Evolutionary conservation across 2,113 vertebrate genomes (phyloP), one percentile per base, ranked within the genome.

Genomic region (Cardinalis cardinalis): DNA sequence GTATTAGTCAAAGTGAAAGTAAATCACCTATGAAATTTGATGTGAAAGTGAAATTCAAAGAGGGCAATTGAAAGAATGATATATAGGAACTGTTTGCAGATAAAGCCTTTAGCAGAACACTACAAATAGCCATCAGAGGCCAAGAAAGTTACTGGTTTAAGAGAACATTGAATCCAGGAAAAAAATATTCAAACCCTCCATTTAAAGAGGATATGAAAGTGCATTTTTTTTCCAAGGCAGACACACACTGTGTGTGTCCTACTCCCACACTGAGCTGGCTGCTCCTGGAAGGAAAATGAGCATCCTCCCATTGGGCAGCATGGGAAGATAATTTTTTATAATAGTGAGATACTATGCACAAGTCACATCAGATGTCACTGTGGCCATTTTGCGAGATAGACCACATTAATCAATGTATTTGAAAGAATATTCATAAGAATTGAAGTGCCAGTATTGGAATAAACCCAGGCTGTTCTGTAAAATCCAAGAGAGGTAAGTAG

Each of bases 21-120:
- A 92, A 95, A 95, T 95, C 84, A 93, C 76, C 65, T 84, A 60
- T 88, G 89, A 95, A 95, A 94, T 94, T 84, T 83, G 87, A 72
- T 90, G 71, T 72, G 86, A 94, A 96, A 91, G 80, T 88, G 88
- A 84, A 88, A 90, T 94, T 93, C 90, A 84, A 71, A 81, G 58
- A 84, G 13, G 48, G 81, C 80, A 88, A 58, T 92, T 73, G 88
- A 92, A 83, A 84, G 70, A 78, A 84, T 64, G 73, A 65, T 87
- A 41, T 79, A 77, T 84, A 81, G 70, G 53, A 93, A 90, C 29
- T 61, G 13, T 55, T 87, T 80, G 41, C 58, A n/a, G 72, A 80
- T 75, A 90, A 69, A 95, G 68, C 58, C 73, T 87, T 70, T 53
- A 74, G 41, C 49, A 34, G 76, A 86, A 65, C 13, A 32, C 46